Base-by-base conservation (phyloP, 2,113 vertebrate genomes). In the Puntigrus tetrazona region DNA sequence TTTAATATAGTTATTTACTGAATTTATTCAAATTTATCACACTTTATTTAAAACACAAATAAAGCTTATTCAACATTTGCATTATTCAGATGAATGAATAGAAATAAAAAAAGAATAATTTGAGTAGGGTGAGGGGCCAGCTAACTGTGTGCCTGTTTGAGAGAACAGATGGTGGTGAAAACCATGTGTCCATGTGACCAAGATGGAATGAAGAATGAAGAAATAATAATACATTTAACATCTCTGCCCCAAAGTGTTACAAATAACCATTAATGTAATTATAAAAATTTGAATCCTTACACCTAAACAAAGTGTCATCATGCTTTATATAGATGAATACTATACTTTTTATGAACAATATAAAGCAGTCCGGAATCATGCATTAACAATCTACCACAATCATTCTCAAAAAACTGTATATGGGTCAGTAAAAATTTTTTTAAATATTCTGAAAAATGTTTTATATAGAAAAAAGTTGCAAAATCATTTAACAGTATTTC, bases 161-260 rank as follows among this genome's bases (percentile, higher is more conserved):
- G 79, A 63, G 86, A 78, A 78, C 92, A 92, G 91, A 92, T 93
- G 92, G 91, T 20, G 8, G 61, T 87, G 89, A 85, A 69, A 90
- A 88, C 81, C 90, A n/a, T n/a, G n/a, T n/a, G n/a, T n/a, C 88
- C 90, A n/a, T 25, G 70, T 89, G 86, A 85, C 82, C 38, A 50
- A 50, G 47, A 50, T 50, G n/a, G n/a, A n/a, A n/a, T n/a, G n/a
- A n/a, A n/a, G n/a, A n/a, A n/a, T n/a, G n/a, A n/a, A n/a, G n/a
- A n/a, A n/a, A n/a, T n/a, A n/a, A n/a, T n/a, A n/a, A n/a, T n/a
- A n/a, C n/a, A n/a, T n/a, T n/a, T n/a, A n/a, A n/a, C n/a, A n/a
- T n/a, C n/a, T n/a, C n/a, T n/a, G n/a, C n/a, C n/a, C 10, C 81
- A 65, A 4, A 31, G 61, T 31, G 27, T 6, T 65, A 27, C 13